Evolutionary conservation across 2,113 vertebrate species (phyloP).

Genomic region (Thamnophis sirtalis): DNA sequence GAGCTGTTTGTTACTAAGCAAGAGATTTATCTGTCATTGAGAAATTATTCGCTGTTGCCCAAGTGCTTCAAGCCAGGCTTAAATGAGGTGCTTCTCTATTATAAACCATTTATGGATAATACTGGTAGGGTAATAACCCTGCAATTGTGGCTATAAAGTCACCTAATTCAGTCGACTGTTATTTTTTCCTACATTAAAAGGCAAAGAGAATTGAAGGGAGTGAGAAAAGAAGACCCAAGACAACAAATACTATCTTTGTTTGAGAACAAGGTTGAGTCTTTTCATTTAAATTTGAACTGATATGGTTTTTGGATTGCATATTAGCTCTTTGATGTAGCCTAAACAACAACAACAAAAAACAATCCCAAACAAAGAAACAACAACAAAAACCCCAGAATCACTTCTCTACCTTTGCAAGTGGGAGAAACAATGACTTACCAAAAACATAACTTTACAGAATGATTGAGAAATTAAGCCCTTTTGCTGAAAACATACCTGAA

Average conservation of each 20-base stretch:
- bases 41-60: conserved; percentile 38
- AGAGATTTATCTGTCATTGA: conserved; percentile 35
- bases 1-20: conserved; percentile 38
- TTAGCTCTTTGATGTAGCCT: conserved; percentile 12
- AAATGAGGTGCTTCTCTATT: conserved; percentile 50
- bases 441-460: conserved; percentile 36
- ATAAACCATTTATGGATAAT: conserved; percentile 49
- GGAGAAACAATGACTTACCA: conserved; percentile 27
- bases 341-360: not conserved
- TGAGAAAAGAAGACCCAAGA: not conserved
- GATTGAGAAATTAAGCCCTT: conserved; percentile 6
- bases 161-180: conserved; percentile 47
- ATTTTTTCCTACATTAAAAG: conserved; percentile 47
- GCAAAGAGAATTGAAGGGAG: conserved; percentile 4
- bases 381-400: not conserved
- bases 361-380: not conserved
- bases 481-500: conserved; percentile 17
- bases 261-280: conserved; percentile 38
- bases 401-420: conserved; percentile 31
- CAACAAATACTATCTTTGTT: conserved; percentile 8
- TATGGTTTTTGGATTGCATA: conserved; percentile 34
- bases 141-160: conserved; percentile 43
- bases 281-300: conserved; percentile 40
- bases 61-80: conserved; percentile 38
- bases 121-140: conserved; percentile 53